Conservation (phyloP, 2,888 invertebrate genomes). For the Melipona bicolor region DNA sequence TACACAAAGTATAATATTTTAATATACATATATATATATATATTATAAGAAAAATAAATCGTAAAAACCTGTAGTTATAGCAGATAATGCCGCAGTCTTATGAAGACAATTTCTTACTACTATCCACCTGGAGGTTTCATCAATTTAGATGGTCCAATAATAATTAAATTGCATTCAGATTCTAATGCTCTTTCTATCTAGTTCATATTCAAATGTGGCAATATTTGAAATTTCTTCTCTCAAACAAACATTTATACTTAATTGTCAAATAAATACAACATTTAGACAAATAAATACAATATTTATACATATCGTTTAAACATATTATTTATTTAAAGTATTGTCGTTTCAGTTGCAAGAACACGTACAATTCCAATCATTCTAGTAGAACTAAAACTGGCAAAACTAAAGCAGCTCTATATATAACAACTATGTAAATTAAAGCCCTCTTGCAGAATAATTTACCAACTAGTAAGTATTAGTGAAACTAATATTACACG, state of each 20-base stretch:
- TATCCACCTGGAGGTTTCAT: constrained; percentile 98
- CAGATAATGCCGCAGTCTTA: constrained; percentile 94
- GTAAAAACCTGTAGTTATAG: constrained; percentile 88
- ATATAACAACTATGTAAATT: neutral
- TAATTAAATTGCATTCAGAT: constrained; percentile 93
- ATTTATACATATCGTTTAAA: neutral
- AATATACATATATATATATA: neutral
- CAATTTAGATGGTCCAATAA: constrained; percentile 96
- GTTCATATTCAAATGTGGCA: constrained; percentile 94
- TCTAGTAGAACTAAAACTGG: neutral
- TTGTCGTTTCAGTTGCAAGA: no score
- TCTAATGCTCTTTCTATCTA: constrained; percentile 97
- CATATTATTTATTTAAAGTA: no score
- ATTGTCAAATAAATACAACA: neutral
- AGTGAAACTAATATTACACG: neutral
- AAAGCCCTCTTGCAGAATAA: neutral
- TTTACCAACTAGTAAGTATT: no score
- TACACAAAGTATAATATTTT: constrained; percentile 13
- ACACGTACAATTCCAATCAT: neutral
- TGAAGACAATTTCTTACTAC: constrained; percentile 97
- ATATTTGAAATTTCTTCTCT: constrained; percentile 85
- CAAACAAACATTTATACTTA: constrained; percentile 42
- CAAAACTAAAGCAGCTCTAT: neutral
- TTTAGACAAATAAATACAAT: neutral
- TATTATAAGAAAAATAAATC: neutral